Percentiles rank a stretch among this genome's conserved stretches.
Conservation (phyloP, 2,797 vertebrate genomes). For the Bryconaethiops microstoma region DNA sequence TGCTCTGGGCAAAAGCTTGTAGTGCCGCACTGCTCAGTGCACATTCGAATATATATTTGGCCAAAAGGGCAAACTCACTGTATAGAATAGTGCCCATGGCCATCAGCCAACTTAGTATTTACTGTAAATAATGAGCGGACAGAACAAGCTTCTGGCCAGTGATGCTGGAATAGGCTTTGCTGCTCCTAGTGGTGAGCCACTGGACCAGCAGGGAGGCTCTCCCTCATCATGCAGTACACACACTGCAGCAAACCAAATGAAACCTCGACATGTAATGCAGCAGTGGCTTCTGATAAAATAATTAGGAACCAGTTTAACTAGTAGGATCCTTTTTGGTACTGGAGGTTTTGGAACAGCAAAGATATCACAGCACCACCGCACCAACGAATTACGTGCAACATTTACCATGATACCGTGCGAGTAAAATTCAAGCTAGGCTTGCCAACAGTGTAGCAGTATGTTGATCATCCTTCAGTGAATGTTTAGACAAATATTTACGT, state of each 20-base stretch:
- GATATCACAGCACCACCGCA: not conserved
- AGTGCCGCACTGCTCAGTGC: not conserved
- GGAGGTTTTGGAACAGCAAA: not conserved
- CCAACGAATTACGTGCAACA: not conserved
- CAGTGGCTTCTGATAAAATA: not conserved
- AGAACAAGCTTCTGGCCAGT: not conserved
- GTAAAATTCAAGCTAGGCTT: not conserved
- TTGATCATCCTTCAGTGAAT: not conserved
- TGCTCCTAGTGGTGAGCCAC: slow-evolving; percentile 43
- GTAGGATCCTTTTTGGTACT: not conserved
- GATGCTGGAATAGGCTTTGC: not conserved
- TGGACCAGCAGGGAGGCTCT: slow-evolving; percentile 20
- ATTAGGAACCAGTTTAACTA: not conserved
- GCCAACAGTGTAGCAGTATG: not conserved
- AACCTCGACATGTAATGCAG: not conserved
- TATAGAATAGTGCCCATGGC: not conserved
- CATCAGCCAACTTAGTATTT: slow-evolving; percentile 6
- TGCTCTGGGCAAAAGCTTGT: not conserved
- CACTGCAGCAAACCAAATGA: slow-evolving; percentile 47
- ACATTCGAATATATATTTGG: not conserved
- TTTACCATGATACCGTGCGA: not conserved
- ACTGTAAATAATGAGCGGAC: slow-evolving; percentile 12
- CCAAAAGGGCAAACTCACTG: slow-evolving; percentile 18
- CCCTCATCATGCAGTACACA: slow-evolving; percentile 1
- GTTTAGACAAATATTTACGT: slow-evolving; percentile 4